Evolutionary conservation across 2,797 vertebrate species (phyloP), one percentile per base, ranked within the genome.

Genomic region (Nannoperca australis): DNA sequence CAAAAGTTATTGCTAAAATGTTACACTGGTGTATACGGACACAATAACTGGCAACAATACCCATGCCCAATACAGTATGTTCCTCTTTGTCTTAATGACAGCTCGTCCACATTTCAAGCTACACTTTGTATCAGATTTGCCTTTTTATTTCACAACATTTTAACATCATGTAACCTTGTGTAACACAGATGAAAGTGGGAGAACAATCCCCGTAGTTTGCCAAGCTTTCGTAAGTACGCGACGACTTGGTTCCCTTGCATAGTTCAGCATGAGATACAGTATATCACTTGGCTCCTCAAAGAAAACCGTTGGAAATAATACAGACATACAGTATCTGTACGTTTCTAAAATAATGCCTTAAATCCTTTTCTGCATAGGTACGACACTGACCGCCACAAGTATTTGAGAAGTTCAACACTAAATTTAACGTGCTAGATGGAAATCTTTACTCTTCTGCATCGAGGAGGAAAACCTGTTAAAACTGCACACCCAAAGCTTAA

Each of bases 201-300:
- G 9, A 70, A 61, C 11, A 3, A 38, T 67, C 49, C n/a, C 17
- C 36, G 11, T 8, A 7, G 54, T 66, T 54, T 55, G 18, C 0
- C 17, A 38, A 45, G 40, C 63, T 24, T 2, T 12, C 13, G 0
- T 51, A 6, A 56, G 45, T 14, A 45, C 61, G 66, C 10, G 40
- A 51, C 58, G 5, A 3, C 1, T 53, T 24, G 24, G 50, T 79
- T 62, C 53, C 51, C 38, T 88, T 93, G 90, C 90, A 93, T 91
- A 92, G 88, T 72, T 84, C 24, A 72, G 45, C 45, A 71, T 56
- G 20, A 70, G 42, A 78, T 60, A 81, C 44, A 78, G 38, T 18
- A 67, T 53, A 51, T 51, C 10, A 44, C 20, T 75, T 18, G 32
- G 51, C 47, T 78, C 53, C 12, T 70, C 2, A 15, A 66, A 76